Conservation (phyloP, 2,888 invertebrate species). For the Tenthredo amoena region DNA sequence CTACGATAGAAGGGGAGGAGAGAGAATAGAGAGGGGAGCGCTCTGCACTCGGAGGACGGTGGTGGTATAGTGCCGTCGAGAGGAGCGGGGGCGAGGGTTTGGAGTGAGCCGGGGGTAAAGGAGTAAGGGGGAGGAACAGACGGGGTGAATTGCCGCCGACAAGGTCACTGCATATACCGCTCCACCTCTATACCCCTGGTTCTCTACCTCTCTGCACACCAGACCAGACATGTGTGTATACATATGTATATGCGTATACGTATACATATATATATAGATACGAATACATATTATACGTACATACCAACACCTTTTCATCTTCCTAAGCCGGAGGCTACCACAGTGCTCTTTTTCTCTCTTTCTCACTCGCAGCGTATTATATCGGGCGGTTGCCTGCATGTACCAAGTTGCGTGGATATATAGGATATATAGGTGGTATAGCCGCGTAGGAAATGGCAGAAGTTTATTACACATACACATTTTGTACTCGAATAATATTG, state of each 20-base stretch:
- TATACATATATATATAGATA: not conserved
- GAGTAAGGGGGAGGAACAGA: slow-evolving; percentile 65
- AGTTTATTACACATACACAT: too few relatives aligned
- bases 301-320: not conserved
- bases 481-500: not conserved
- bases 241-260: not conserved
- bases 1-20: slow-evolving; percentile 43
- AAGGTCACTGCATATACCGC: slow-evolving; percentile 75
- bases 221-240: not conserved
- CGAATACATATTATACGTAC: not conserved
- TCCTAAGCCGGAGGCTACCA: slow-evolving; percentile 3
- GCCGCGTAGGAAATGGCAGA: not conserved
- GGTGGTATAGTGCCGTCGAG: not conserved
- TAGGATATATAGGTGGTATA: not conserved
- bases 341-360: not conserved
- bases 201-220: slow-evolving; percentile 34
- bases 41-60: slow-evolving; percentile 51
- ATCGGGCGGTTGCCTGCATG: not conserved
- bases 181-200: slow-evolving; percentile 60
- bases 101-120: slow-evolving; percentile 51
- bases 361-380: not conserved
- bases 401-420: not conserved
- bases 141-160: slow-evolving; percentile 77
- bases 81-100: slow-evolving; percentile 54
- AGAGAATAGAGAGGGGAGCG: slow-evolving; percentile 55